Percentiles rank a stretch among this genome's conserved stretches.
Conservation (phyloP, 2,888 invertebrate species). For the Acronicta alni region DNA sequence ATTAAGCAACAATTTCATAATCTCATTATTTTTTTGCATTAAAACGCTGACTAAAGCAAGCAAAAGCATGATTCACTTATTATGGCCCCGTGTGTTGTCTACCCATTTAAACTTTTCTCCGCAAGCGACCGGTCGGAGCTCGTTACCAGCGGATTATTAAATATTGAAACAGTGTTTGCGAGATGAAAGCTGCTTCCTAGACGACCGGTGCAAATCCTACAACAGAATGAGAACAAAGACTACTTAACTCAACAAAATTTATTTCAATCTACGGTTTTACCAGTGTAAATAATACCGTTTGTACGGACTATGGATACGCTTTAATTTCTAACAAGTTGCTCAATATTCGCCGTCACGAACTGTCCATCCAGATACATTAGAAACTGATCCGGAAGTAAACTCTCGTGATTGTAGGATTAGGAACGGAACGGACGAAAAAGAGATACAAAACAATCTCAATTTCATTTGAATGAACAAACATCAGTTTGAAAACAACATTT, state of each 20-base stretch:
- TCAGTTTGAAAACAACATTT: slow-evolving; percentile 22
- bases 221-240: slow-evolving; percentile 73
- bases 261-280: slow-evolving; percentile 64
- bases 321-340: slow-evolving; percentile 58
- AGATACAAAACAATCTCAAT: slow-evolving; percentile 61
- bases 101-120: slow-evolving; percentile 88
- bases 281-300: slow-evolving; percentile 40
- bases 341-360: slow-evolving; percentile 82
- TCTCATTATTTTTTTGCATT: slow-evolving; percentile 14
- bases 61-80: slow-evolving; percentile 31
- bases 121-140: slow-evolving; percentile 70
- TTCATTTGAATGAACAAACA: slow-evolving; percentile 57
- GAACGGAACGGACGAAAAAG: slow-evolving; percentile 65
- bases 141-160: slow-evolving; percentile 88
- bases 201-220: slow-evolving; percentile 73
- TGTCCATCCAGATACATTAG: slow-evolving; percentile 77
- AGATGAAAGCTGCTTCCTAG: slow-evolving; percentile 83
- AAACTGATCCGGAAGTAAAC: slow-evolving; percentile 79
- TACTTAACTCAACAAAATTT: slow-evolving; percentile 75
- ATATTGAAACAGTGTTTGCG: slow-evolving; percentile 85
- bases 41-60: slow-evolving; percentile 24
- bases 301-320: slow-evolving; percentile 33
- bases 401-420: slow-evolving; percentile 77
- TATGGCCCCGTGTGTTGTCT: slow-evolving; percentile 58
- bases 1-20: neutral